Base-by-base conservation (phyloP, 2,113 vertebrate species). In the Bubo blakistoni region DNA sequence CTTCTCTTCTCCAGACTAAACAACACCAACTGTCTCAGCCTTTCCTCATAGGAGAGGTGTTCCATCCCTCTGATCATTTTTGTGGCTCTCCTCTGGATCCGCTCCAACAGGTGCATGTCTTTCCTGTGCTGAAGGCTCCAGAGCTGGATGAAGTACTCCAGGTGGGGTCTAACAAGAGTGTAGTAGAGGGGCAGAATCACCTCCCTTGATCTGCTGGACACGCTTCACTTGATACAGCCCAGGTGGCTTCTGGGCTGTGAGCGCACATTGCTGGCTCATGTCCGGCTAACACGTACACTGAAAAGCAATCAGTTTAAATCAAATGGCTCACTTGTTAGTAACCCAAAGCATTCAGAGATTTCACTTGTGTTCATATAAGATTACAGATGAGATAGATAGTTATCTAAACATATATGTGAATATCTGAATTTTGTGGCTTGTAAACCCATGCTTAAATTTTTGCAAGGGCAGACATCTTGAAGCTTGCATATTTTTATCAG, bases 251-350 rank as follows among this genome's bases (percentile, higher is more conserved):
- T 69, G 44, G 52, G 12, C 36, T 77, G 36, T 0, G 0, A 58
- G 16, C 3, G 1, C 8, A 16, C 25, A 24, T 49, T 49, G 18
- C 6, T 2, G 0, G 24, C 6, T 58, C 44, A 34, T 29, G 16
- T 77, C 30, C 1, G 2, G 18, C 20, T 77, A 46, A 69, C 47
- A 16, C 16, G 55, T 26, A n/a, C 16, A 40, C 19, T 69, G 62
- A 52, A 74, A 76, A 59, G 61, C 13, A 40, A 44, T 46, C 38
- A 29, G 7, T 46, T 61, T 46, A 67, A 52, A 76, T 34, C 34
- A 61, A 59, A 34, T 38, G 34, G 12, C 38, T 81, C 10, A 19
- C 26, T 89, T 58, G 52, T 42, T 58, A 51, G 29, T 67, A 82
- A 52, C 10, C 15, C 46, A 40, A 65, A 61, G 34, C 29, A 40